Conservation (phyloP, 35 echinoderm and acorn worm genomes). For the Ophiothrix spiculata region DNA sequence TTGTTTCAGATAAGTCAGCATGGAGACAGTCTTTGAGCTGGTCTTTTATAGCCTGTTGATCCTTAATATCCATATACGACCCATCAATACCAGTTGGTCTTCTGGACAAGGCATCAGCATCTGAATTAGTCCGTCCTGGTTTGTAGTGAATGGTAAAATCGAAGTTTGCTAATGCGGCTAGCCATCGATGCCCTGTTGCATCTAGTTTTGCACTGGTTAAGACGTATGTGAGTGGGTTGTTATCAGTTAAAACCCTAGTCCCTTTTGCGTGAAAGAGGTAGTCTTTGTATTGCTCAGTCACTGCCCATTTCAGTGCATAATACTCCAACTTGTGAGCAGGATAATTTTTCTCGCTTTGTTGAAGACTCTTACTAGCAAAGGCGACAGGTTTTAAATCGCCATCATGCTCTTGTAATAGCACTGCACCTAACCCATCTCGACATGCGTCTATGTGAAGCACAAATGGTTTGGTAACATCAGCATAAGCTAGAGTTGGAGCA, state of each 20-base stretch:
- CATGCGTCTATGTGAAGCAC: conserved; percentile 30
- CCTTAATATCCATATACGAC: conserved; percentile 25
- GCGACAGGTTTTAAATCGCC: conserved; percentile 8
- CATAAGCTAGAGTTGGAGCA: conserved; percentile 43
- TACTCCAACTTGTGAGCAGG: conserved; percentile 48
- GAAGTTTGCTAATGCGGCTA: conserved; percentile 43
- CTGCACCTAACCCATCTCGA: conserved; percentile 36
- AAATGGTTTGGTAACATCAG: conserved; percentile 35
- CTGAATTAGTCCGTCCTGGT: conserved; percentile 21
- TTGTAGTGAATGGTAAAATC: conserved; percentile 51
- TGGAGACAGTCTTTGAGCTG: background rate
- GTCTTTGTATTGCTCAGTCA: conserved; percentile 35
- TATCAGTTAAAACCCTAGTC: conserved; percentile 60
- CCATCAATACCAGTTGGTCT: conserved; percentile 40
- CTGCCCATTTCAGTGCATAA: conserved; percentile 41
- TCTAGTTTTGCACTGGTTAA: conserved; percentile 59
- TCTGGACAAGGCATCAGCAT: conserved; percentile 46
- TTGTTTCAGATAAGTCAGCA: background rate
- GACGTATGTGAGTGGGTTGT: conserved; percentile 67
- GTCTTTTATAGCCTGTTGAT: background rate
- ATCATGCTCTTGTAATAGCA: conserved; percentile 36
- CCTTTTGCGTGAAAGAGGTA: conserved; percentile 13
- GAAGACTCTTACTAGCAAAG: conserved; percentile 43
- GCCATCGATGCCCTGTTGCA: conserved; percentile 70
- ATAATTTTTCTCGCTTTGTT: conserved; percentile 45